These are phyloP conservation scores for Emydocephalus ijimae DNA, from an alignment of 2,113 vertebrate species.

Conservation along the genomic window DNA sequence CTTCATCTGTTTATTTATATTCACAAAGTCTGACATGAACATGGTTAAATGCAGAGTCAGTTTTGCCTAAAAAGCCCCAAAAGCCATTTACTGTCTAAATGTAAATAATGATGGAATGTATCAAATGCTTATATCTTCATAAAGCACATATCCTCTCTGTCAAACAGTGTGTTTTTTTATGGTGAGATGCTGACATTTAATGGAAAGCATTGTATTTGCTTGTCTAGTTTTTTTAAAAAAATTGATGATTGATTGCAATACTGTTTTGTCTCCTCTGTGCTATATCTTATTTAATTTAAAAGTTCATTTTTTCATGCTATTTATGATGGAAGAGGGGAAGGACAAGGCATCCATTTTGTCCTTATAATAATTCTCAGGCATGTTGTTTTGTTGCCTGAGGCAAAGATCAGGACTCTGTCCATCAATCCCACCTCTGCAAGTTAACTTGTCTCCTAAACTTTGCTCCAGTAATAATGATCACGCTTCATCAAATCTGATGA, in stretches of 20 bases:
- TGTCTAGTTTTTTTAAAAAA: neutral
- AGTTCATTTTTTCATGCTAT: constrained; percentile 2
- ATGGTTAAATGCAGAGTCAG: neutral
- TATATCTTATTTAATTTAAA: neutral
- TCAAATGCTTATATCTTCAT: neutral
- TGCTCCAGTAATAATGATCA: neutral
- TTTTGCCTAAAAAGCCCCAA: neutral
- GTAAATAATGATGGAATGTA: constrained; percentile 16
- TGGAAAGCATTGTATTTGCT: neutral
- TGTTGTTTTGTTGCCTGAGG: neutral
- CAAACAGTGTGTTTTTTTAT: constrained; percentile 7
- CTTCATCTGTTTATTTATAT: neutral
- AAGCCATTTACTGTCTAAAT: neutral
- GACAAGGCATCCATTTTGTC: neutral
- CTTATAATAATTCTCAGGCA: neutral
- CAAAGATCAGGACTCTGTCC: neutral
- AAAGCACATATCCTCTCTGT: constrained; percentile 2
- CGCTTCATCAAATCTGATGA: neutral
- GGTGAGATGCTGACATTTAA: neutral
- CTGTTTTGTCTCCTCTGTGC: neutral
- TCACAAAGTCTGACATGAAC: neutral
- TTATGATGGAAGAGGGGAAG: rapidly evolving
- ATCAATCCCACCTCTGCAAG: neutral
- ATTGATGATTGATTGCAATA: constrained; percentile 14
- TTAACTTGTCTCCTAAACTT: neutral